Evolutionary conservation across 2,797 vertebrate genomes (phyloP), one percentile per base, ranked within the genome.

Genomic region (Myotis findleyi): DNA sequence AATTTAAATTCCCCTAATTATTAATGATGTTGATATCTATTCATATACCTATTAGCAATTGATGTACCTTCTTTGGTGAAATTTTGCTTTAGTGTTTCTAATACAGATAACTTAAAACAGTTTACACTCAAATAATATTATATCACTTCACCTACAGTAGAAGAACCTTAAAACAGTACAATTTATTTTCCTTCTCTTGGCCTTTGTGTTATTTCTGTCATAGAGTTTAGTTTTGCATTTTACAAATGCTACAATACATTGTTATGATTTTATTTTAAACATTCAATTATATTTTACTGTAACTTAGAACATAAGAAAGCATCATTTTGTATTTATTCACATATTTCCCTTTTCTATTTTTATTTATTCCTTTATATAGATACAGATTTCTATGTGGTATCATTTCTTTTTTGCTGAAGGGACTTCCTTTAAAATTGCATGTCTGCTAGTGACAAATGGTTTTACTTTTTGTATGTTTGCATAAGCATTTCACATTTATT

Each of bases 391-490:
- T 93, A 53, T 75, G 51, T 75, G 71, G 12, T 49, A 66, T 71
- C 12, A 83, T 68, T 92, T 84, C 68, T 27, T 79, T 92, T 17
- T 69, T 55, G 30, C 33, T 82, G 79, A 96, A 84, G 21, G 38
- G 38, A 71, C 14, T 94, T 92, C 30, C 44, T 75, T 87, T 84
- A 92, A 79, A 87, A 62, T 36, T 94, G 10, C 4, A 64, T 68
- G 21, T 88, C 21, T 73, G 49, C 10, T 81, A 2, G 17, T 93
- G 36, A 51, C 36, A 64, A 88, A 80, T 64, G 62, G 47, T 59
- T 91, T 93, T 18, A 71, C 5, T 68, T 93, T 76, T 93, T 90
- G 14, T 59, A 76, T 92, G 57, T 71, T 90, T 87, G 53, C n/a
- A 87, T 71, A 66, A 62, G 30, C 62, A 93, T 71, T 84, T 92